phyloP scores from a whole-genome alignment of 2,113 vertebrate genomes.

The Thamnophis sirtalis region DNA sequence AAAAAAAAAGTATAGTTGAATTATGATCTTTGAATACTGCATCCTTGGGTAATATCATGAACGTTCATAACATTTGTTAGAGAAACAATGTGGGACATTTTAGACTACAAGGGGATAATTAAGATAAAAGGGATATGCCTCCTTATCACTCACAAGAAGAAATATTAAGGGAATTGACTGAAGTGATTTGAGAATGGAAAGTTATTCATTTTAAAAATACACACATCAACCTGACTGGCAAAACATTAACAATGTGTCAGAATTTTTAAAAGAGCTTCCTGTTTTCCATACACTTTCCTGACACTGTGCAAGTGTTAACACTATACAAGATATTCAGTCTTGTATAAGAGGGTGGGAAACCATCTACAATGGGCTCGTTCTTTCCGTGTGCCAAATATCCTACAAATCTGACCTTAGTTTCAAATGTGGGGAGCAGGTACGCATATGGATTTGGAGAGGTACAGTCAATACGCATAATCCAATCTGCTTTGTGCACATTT shows the following conservation, averaged over 20 bases:
- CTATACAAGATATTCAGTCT: neutral
- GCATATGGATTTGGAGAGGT: neutral
- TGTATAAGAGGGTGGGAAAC: neutral
- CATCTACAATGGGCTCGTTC: neutral
- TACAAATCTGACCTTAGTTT: neutral
- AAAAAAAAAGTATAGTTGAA: conserved; percentile 35
- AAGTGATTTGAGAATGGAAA: neutral
- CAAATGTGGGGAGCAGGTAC: neutral
- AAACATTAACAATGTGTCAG: neutral
- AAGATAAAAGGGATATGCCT: conserved; percentile 22
- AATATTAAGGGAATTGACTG: conserved; percentile 1
- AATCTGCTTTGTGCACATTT: neutral
- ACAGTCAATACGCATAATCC: neutral
- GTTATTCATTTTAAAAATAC: neutral
- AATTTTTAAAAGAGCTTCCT: neutral
- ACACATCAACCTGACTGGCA: neutral
- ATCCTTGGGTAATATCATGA: conserved; percentile 39
- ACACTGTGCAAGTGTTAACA: neutral
- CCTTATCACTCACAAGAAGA: conserved; percentile 31
- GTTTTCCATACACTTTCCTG: neutral
- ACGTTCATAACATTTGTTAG: conserved; percentile 35
- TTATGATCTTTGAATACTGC: conserved; percentile 48
- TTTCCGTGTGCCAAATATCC: neutral
- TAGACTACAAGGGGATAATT: conserved; percentile 45
- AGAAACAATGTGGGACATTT: conserved; percentile 40